Base-by-base conservation (phyloP, 1,140 invertebrate species). In the Leptinotarsa texana region DNA sequence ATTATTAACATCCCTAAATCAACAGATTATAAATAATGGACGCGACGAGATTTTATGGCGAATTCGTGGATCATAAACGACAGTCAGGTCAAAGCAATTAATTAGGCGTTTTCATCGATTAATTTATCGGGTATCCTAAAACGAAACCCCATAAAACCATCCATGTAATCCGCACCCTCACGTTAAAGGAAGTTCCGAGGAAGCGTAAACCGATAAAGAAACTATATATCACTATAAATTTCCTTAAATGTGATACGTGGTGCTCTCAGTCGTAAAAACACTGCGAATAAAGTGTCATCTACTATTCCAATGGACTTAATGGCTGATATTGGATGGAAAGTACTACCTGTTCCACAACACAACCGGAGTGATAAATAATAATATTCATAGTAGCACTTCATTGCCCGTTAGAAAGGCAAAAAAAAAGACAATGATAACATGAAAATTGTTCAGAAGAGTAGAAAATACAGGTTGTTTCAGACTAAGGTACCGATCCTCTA, bases 11-110 rank as follows among this genome's bases (percentile, higher is more conserved):
- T 18, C 15, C n/a, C 51, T 57, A 57, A 57, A 57, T 57, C 51
- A 57, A 57, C 51, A 57, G 51, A 57, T 57, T 57, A 57, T 57
- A 57, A 57, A 57, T 57, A 57, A 57, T 57, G 51, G n/a, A 57
- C 6, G 51, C n/a, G 51, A 57, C n/a, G 51, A 18, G 51, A 18
- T 57, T 57, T 57, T 57, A 57, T 18, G 51, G 51, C 51, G 17
- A 3, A 57, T 57, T 57, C n/a, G 51, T 57, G 51, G 51, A 18
- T 57, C 15, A 57, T 57, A 57, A 57, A 57, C 51, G 51, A 17
- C 51, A 57, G 51, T 57, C 51, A 57, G 51, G 51, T 57, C 51
- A 18, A 57, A 57, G 51, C 51, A 57, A 57, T 57, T 4, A 57
- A 57, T 57, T 57, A 57, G 51, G 4, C 51, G 51, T 5, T 57